A percentile compares a stretch with the other conserved stretches of the same genome.
These are phyloP conservation scores for Campylomormyrus numenius DNA, from an alignment of 2,113 vertebrate species.

Conservation along the genomic window DNA sequence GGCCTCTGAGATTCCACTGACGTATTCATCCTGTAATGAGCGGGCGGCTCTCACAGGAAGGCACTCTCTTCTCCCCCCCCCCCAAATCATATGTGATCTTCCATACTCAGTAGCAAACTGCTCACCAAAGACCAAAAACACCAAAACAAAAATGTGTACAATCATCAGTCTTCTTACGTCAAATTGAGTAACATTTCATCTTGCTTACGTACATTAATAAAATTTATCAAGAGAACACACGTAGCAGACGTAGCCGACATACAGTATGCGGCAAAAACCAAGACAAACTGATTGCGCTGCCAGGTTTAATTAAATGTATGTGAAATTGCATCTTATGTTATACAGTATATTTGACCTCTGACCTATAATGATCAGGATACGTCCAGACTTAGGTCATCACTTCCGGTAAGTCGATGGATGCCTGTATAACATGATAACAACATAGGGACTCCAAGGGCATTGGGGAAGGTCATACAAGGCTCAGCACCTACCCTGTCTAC, in stretches of 20 bases:
- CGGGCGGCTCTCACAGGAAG: neutral
- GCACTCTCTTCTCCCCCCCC: neutral
- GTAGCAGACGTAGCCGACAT: neutral
- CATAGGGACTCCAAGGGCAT: neutral
- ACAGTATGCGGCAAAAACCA: neutral
- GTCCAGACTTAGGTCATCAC: neutral
- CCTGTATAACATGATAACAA: neutral
- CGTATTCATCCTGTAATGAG: neutral
- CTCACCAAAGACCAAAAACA: neutral
- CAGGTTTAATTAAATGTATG: neutral
- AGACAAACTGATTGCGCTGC: neutral
- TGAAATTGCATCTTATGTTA: neutral
- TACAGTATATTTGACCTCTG: neutral
- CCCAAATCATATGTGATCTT: neutral
- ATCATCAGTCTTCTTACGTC: neutral
- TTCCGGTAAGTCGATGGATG: neutral
- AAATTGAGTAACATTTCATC: neutral
- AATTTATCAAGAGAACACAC: neutral
- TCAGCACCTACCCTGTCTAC: slow-evolving; percentile 37
- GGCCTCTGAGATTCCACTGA: neutral
- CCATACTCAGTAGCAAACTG: neutral
- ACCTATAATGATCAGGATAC: neutral
- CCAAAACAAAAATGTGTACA: neutral
- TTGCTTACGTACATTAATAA: neutral
- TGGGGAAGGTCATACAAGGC: neutral